Conservation (phyloP, 2,113 vertebrate species). For the Poeciliopsis prolifica region DNA sequence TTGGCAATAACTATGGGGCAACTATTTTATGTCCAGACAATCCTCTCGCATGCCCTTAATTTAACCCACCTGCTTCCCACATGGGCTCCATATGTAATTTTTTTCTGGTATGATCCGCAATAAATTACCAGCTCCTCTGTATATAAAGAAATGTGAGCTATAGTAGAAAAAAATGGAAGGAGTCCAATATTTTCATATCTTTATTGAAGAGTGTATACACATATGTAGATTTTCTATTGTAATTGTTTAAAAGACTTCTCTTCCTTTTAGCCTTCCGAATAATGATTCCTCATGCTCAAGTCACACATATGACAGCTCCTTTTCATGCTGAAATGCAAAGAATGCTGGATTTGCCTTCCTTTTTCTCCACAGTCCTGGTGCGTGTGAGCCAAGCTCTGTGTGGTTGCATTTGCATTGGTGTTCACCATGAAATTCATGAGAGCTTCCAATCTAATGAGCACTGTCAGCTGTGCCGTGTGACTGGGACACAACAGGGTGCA, state of each 20-base stretch:
- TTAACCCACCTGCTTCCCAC: neutral
- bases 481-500: slow-evolving; percentile 19
- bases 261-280: slow-evolving; percentile 6
- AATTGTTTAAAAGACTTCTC: neutral
- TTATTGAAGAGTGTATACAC: neutral
- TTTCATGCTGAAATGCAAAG: slow-evolving; percentile 23
- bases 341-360: slow-evolving; percentile 27
- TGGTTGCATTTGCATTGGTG: slow-evolving; percentile 41
- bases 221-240: neutral
- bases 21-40: neutral
- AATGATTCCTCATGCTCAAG: slow-evolving; percentile 43
- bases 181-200: slow-evolving; percentile 34
- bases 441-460: slow-evolving; percentile 43
- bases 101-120: neutral
- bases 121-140: neutral
- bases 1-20: neutral
- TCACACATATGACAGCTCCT: slow-evolving; percentile 19
- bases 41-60: neutral
- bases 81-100: neutral
- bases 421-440: slow-evolving; percentile 40
- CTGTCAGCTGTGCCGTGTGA: slow-evolving; percentile 55
- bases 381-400: slow-evolving; percentile 28
- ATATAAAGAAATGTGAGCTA: slow-evolving; percentile 50
- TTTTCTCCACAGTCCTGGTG: slow-evolving; percentile 22
- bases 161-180: slow-evolving; percentile 54